Evolutionary conservation across 2,113 vertebrate genomes (phyloP).

Genomic region (Carassius carassius): DNA sequence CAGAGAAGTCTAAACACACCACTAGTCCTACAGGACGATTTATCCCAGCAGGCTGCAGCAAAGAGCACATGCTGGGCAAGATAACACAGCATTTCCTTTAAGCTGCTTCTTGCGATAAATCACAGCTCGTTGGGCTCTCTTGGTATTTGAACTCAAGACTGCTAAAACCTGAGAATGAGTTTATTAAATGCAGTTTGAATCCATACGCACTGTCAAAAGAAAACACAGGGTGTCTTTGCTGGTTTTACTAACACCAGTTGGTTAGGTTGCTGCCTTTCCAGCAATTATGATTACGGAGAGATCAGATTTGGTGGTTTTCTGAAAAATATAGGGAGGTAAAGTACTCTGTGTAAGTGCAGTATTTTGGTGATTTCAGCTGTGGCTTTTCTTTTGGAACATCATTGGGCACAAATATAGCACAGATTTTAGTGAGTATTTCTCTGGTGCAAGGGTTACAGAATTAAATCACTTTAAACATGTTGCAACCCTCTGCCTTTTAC

Average conservation of each 20-base stretch:
- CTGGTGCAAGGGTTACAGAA: background rate
- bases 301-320: conserved; percentile 16
- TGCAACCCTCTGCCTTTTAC: background rate
- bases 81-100: conserved; percentile 59
- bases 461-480: conserved; percentile 9
- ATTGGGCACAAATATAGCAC: background rate
- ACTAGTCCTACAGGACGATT: conserved; percentile 59
- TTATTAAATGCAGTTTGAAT: background rate
- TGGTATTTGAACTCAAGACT: conserved; percentile 14
- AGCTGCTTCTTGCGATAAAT: conserved; percentile 65
- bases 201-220: background rate
- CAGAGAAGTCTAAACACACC: conserved; percentile 62
- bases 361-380: conserved; percentile 1
- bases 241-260: background rate
- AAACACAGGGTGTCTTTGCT: background rate
- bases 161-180: conserved; percentile 15
- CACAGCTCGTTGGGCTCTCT: conserved; percentile 46
- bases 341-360: background rate
- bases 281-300: background rate
- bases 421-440: background rate
- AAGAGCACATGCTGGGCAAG: conserved; percentile 60
- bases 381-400: conserved; percentile 7
- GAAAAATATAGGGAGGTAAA: conserved; percentile 22
- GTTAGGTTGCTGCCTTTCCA: background rate
- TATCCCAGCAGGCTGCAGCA: conserved; percentile 61